Conservation (phyloP, 2,113 vertebrate genomes). For the Pterophyllum scalare region DNA sequence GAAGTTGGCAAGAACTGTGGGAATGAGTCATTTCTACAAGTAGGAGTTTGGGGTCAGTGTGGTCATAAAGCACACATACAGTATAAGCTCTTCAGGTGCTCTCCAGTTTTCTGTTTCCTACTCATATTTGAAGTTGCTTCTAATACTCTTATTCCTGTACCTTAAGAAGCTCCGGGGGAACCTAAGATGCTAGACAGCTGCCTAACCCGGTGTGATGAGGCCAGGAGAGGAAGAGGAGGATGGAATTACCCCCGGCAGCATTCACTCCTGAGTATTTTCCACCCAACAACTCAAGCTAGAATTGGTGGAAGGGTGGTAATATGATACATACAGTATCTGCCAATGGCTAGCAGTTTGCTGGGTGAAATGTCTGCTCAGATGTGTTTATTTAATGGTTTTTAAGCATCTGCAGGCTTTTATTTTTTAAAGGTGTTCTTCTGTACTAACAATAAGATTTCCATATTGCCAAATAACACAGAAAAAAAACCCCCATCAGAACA, state of each 20-base stretch:
- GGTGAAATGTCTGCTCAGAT: background rate
- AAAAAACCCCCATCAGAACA: background rate
- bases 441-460: background rate
- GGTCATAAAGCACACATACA: slow-evolving; percentile 1
- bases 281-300: slow-evolving; percentile 1
- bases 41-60: slow-evolving; percentile 31
- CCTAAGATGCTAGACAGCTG: slow-evolving; percentile 32
- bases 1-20: slow-evolving; percentile 28
- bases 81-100: slow-evolving; percentile 26
- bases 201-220: slow-evolving; percentile 40
- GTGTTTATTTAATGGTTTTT: slow-evolving; percentile 6
- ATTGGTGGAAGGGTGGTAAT: background rate
- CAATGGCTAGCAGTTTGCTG: background rate
- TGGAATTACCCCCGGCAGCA: slow-evolving; percentile 53
- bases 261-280: slow-evolving; percentile 34
- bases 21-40: slow-evolving; percentile 25
- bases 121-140: slow-evolving; percentile 14
- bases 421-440: background rate
- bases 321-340: slow-evolving; percentile 9
- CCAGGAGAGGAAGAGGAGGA: slow-evolving; percentile 53
- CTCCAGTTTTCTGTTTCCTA: slow-evolving; percentile 19
- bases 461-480: slow-evolving; percentile 23
- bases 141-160: slow-evolving; percentile 8
- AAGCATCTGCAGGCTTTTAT: background rate
- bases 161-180: slow-evolving; percentile 34